phyloP scores from a whole-genome alignment of 2,113 vertebrate genomes.

The Glareola pratincola region DNA sequence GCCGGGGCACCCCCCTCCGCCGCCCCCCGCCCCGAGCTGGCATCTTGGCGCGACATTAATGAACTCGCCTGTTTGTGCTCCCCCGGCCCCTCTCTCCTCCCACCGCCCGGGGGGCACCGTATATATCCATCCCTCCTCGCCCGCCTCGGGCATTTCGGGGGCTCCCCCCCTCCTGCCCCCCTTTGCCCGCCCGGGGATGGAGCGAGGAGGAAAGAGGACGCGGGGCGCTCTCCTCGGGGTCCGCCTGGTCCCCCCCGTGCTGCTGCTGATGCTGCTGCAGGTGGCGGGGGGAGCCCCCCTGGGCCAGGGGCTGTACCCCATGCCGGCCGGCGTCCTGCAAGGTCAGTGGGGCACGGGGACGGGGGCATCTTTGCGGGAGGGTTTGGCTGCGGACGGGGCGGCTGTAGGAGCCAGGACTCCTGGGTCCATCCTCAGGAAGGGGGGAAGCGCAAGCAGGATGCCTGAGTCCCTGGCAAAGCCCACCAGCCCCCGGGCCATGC shows the following conservation, averaged over 20 bases:
- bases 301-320: constrained; percentile 81
- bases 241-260: not conserved
- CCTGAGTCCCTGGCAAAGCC: not conserved
- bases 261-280: constrained; percentile 68
- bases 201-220: constrained; percentile 1
- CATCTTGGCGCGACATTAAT: constrained; percentile 80
- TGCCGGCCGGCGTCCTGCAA: constrained; percentile 83
- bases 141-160: constrained; percentile 32
- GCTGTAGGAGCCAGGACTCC: not conserved
- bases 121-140: constrained; percentile 80
- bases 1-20: not conserved
- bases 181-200: not conserved
- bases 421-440: not conserved
- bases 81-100: constrained; percentile 68
- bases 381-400: not conserved
- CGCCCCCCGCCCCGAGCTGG: constrained; percentile 49
- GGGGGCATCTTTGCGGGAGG: not conserved
- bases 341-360: constrained; percentile 67
- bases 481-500: rapidly evolving
- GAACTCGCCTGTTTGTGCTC: constrained; percentile 89
- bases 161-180: constrained; percentile 22
- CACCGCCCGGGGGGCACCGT: constrained; percentile 73
- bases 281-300: constrained; percentile 70
- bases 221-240: not conserved
- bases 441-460: not conserved